These are phyloP conservation scores for Macquaria ambigua DNA, from an alignment of 2,113 vertebrate genomes.

Conservation along the genomic window DNA sequence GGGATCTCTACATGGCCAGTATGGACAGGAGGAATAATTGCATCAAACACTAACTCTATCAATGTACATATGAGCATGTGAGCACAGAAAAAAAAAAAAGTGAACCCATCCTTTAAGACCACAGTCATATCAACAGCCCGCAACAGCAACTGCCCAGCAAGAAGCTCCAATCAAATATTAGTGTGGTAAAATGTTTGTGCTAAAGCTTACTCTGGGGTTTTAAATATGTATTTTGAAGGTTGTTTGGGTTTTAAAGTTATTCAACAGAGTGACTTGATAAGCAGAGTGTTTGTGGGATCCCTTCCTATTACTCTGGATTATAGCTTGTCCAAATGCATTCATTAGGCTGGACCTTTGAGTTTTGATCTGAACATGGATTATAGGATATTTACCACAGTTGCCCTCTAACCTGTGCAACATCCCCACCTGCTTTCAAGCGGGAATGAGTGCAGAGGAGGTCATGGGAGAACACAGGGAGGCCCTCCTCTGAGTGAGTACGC, in stretches of 20 bases:
- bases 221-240: conserved; percentile 70
- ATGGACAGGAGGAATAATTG: background rate
- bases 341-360: conserved; percentile 59
- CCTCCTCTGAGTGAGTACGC: conserved; percentile 30
- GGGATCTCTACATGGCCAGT: background rate
- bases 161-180: conserved; percentile 39
- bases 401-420: conserved; percentile 63
- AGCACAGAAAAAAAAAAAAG: background rate
- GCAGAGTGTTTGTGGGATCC: conserved; percentile 41
- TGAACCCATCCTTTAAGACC: background rate
- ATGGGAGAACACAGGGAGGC: conserved; percentile 68
- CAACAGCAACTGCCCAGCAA: conserved; percentile 16
- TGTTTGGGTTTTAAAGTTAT: conserved; percentile 69
- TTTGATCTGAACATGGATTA: conserved; percentile 72
- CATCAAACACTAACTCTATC: background rate
- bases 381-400: conserved; percentile 65
- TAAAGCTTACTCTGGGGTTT: conserved; percentile 50
- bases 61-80: too few relatives aligned
- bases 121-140: background rate
- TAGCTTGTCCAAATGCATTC: conserved; percentile 36
- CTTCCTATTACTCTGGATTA: conserved; percentile 62
- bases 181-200: conserved; percentile 7
- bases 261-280: conserved; percentile 63
- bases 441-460: conserved; percentile 48
- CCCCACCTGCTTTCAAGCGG: conserved; percentile 49